Evolutionary conservation across 2,113 vertebrate species (phyloP).

Genomic region (Melierax canorus): DNA sequence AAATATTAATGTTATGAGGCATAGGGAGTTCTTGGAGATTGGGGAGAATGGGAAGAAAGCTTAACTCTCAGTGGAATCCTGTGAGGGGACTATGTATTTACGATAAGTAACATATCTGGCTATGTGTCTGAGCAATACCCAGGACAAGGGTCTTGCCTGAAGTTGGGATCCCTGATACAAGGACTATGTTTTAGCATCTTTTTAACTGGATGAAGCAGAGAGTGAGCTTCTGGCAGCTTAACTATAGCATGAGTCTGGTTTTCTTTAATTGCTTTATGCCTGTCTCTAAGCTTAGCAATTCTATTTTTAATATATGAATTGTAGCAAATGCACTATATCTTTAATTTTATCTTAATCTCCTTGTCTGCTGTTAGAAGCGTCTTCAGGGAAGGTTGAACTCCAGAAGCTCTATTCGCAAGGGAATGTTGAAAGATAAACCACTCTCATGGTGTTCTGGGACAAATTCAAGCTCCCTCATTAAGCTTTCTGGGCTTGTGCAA

Average conservation of each 20-base stretch:
- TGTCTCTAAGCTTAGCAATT: conserved; percentile 9
- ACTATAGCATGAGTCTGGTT: neutral
- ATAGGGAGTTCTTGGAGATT: neutral
- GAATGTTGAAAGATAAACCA: neutral
- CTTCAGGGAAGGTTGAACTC: neutral
- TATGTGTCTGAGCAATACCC: neutral
- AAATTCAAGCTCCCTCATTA: neutral
- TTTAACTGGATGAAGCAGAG: neutral
- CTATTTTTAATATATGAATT: neutral
- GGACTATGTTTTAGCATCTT: neutral
- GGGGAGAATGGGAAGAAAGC: neutral
- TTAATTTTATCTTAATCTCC: neutral
- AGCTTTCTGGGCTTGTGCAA: neutral
- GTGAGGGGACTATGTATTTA: neutral
- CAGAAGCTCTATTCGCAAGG: neutral
- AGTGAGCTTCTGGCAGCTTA: neutral
- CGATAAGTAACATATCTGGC: neutral
- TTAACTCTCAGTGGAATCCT: neutral
- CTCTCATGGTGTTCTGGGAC: neutral
- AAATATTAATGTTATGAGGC: conserved; percentile 46
- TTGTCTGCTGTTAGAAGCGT: neutral
- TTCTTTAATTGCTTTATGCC: neutral
- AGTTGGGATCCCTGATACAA: neutral
- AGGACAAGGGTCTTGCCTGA: neutral
- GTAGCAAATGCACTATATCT: neutral